A percentile compares a stretch with the other conserved stretches of the same genome.
Evolutionary conservation across 1,140 invertebrate species (phyloP).

Genomic region (Hypothenemus hampei): DNA sequence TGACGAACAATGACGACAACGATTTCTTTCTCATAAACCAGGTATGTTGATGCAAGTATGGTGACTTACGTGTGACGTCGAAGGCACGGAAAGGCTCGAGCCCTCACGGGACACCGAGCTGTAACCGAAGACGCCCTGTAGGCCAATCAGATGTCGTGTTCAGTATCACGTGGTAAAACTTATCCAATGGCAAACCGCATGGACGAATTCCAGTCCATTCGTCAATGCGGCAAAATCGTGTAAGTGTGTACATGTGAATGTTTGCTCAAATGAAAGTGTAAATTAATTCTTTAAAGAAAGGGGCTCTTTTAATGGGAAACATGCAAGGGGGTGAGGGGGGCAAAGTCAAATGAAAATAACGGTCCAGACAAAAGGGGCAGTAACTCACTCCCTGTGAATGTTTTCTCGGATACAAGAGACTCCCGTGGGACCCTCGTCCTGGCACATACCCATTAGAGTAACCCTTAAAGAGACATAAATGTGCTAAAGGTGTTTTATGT

Average conservation of each 20-base stretch:
- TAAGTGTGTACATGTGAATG: too few species aligned
- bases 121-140: slow-evolving; percentile 47
- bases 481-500: too few species aligned
- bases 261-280: too few species aligned
- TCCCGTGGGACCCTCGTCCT: slow-evolving; percentile 14
- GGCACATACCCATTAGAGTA: slow-evolving; percentile 12
- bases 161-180: slow-evolving; percentile 17
- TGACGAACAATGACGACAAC: slow-evolving; percentile 29
- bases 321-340: neutral
- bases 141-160: slow-evolving; percentile 26
- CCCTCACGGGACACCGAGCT: slow-evolving; percentile 54
- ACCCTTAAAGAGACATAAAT: slow-evolving; percentile 5
- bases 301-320: too few species aligned
- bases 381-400: slow-evolving; percentile 16
- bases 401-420: slow-evolving; percentile 12
- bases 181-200: too few species aligned
- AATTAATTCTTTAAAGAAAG: too few species aligned
- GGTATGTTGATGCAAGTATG: too few species aligned
- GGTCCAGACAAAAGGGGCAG: neutral
- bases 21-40: slow-evolving; percentile 12
- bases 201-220: too few species aligned
- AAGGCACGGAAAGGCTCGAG: slow-evolving; percentile 71
- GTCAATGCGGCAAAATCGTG: too few species aligned
- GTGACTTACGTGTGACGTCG: slow-evolving; percentile 53
- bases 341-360: neutral